Evolutionary conservation across 2,113 vertebrate species (phyloP).

Genomic region (Daboia siamensis): DNA sequence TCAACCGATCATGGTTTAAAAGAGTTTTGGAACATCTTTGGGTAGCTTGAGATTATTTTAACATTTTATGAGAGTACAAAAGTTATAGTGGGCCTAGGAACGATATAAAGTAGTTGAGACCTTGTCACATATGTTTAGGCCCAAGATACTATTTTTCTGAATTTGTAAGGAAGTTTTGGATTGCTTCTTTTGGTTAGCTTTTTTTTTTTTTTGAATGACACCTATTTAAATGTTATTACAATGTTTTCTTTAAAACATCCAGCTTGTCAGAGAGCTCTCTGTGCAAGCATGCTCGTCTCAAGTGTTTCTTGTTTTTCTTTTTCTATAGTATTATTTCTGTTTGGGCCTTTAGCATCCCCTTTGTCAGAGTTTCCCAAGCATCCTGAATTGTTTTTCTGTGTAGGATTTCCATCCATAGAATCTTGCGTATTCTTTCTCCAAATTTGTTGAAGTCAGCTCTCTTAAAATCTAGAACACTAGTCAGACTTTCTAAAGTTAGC

Average conservation of each 20-base stretch:
- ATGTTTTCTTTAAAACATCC: background rate
- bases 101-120: background rate
- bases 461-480: background rate
- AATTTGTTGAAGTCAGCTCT: background rate
- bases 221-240: background rate
- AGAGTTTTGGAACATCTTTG: background rate
- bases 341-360: background rate
- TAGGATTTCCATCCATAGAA: background rate
- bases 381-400: background rate
- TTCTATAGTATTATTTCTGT: background rate
- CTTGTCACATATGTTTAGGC: background rate
- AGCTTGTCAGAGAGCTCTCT: background rate
- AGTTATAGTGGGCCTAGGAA: background rate
- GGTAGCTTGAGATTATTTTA: background rate
- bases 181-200: background rate
- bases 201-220: background rate
- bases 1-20: background rate
- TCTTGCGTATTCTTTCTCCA: background rate
- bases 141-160: background rate
- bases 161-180: background rate
- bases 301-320: background rate
- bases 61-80: background rate
- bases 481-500: background rate
- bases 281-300: background rate
- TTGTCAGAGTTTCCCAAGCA: background rate